Evolutionary conservation across 2,113 vertebrate species (phyloP).

Genomic region (Ictidomys tridecemlineatus): DNA sequence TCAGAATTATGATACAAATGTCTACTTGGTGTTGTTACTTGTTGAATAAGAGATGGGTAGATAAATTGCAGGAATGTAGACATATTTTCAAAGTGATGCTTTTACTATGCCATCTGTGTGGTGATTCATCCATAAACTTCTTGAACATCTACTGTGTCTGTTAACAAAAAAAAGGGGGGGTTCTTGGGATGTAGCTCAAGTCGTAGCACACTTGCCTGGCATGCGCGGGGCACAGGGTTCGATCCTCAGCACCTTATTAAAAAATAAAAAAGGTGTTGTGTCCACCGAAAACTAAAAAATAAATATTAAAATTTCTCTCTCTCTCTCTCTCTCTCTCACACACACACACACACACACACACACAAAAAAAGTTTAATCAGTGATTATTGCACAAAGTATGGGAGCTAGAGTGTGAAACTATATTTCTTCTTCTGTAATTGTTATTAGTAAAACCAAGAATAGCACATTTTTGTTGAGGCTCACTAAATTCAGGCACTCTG

Average conservation of each 20-base stretch:
- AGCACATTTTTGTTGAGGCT: neutral
- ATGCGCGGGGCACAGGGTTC: no score
- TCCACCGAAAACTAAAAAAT: no score
- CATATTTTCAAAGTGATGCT: neutral
- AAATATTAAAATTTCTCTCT: no score
- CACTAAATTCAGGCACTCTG: neutral
- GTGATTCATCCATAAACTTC: neutral
- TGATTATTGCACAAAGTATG: neutral
- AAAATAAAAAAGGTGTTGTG: no score
- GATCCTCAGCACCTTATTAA: no score
- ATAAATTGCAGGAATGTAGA: conserved; percentile 9
- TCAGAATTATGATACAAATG: neutral
- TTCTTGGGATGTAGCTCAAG: no score
- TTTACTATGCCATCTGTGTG: conserved; percentile 7
- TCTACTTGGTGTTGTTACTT: neutral
- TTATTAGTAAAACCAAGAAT: neutral
- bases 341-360: no score
- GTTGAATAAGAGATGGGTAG: neutral
- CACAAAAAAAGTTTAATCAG: neutral
- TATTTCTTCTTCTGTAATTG: conserved; percentile 30
- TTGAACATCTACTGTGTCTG: neutral
- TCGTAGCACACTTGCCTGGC: no score
- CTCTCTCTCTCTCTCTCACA: no score
- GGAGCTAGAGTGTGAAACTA: neutral
- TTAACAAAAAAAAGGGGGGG: no score